Percentiles rank a stretch among this genome's conserved stretches.
Conservation (phyloP, 2,888 invertebrate genomes). For the Ophraella communa region DNA sequence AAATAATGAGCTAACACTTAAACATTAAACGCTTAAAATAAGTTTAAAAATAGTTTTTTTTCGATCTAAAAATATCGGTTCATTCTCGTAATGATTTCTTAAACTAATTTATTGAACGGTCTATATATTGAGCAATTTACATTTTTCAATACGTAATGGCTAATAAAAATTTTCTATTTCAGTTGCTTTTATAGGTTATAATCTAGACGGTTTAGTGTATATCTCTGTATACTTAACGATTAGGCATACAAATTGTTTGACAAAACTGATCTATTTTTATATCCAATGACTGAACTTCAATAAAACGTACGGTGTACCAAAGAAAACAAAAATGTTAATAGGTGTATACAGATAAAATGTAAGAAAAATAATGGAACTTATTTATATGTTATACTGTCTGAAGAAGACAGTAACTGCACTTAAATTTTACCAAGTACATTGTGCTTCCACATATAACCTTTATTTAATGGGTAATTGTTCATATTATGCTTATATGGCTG, state of each 20-base stretch:
- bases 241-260: neutral
- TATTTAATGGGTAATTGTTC: too few relatives aligned
- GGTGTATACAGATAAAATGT: too few relatives aligned
- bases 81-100: neutral
- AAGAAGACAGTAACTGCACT: too few relatives aligned
- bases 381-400: too few relatives aligned
- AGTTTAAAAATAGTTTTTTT: neutral
- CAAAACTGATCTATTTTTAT: neutral
- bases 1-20: neutral
- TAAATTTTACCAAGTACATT: too few relatives aligned
- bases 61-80: neutral
- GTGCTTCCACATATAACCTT: too few relatives aligned
- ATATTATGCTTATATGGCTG: too few relatives aligned
- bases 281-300: too few relatives aligned
- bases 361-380: too few relatives aligned
- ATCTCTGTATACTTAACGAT: neutral
- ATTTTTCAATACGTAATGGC: neutral
- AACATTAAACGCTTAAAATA: too few relatives aligned
- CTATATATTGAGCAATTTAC: neutral
- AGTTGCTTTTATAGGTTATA: neutral
- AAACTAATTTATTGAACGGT: neutral
- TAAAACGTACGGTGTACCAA: neutral
- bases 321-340: too few relatives aligned
- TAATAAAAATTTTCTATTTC: constrained; percentile 4
- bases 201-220: neutral